These are phyloP conservation scores for Sebastolobus altivelis DNA, from an alignment of 2,797 vertebrate species.

Conservation along the genomic window DNA sequence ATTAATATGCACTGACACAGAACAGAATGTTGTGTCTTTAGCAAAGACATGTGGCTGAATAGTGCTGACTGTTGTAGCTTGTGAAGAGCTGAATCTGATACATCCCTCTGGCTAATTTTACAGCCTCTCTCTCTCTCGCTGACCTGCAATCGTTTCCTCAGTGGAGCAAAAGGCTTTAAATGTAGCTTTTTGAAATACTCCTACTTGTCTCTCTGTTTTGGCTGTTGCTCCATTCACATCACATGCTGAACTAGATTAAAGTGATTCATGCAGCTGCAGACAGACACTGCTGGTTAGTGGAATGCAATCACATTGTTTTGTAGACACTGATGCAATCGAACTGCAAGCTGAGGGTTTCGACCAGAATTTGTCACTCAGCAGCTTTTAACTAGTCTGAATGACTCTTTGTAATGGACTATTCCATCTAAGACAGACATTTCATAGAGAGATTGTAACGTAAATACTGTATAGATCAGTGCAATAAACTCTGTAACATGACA, in stretches of 20 bases:
- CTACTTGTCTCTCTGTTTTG: slow-evolving; percentile 24
- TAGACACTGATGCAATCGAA: slow-evolving; percentile 34
- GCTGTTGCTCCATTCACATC: neutral
- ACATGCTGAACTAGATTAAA: neutral
- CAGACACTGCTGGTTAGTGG: slow-evolving; percentile 39
- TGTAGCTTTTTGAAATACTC: slow-evolving; percentile 11
- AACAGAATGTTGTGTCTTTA: slow-evolving; percentile 5
- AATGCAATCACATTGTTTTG: slow-evolving; percentile 49
- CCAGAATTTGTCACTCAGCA: neutral
- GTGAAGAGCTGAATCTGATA: slow-evolving; percentile 24
- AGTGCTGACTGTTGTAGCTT: slow-evolving; percentile 23
- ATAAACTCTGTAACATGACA: neutral
- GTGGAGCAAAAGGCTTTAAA: slow-evolving; percentile 13
- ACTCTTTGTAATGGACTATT: neutral
- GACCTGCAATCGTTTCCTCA: slow-evolving; percentile 38
- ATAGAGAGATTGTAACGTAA: neutral
- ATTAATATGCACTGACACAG: neutral
- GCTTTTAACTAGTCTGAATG: neutral
- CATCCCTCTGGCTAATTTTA: slow-evolving; percentile 25
- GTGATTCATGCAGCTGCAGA: slow-evolving; percentile 41
- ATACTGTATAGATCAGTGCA: neutral
- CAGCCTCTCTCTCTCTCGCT: slow-evolving; percentile 19
- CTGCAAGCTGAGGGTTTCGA: slow-evolving; percentile 19
- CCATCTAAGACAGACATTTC: neutral
- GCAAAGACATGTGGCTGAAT: slow-evolving; percentile 18